Percentiles rank a stretch among this genome's conserved stretches.
Evolutionary conservation across 2,888 invertebrate genomes (phyloP).

Genomic region (Hirtodrosophila cameraria): DNA sequence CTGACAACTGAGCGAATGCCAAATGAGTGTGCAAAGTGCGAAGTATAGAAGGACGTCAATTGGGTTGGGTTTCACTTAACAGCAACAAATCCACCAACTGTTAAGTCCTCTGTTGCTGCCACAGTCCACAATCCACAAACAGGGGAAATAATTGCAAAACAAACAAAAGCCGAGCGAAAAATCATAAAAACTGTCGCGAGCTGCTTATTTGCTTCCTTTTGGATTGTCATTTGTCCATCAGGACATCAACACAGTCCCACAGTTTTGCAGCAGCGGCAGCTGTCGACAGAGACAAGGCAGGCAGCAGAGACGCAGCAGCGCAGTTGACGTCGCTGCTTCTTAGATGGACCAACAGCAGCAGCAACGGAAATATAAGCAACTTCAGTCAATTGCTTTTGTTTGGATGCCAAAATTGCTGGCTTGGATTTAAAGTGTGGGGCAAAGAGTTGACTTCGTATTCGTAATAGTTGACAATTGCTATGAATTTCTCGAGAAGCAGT

Average conservation of each 20-base stretch:
- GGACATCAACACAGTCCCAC: conserved; percentile 30
- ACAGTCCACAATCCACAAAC: conserved; percentile 41
- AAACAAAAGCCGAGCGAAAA: conserved; percentile 47
- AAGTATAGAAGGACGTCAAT: background rate
- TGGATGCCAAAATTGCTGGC: conserved; percentile 55
- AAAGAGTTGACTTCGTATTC: conserved; percentile 11
- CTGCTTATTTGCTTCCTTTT: conserved; percentile 60
- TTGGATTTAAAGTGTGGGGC: conserved; percentile 1
- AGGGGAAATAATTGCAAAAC: conserved; percentile 73
- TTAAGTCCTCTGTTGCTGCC: conserved; percentile 11
- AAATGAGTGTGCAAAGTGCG: conserved; percentile 19
- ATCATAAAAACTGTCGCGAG: conserved; percentile 69
- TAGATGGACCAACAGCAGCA: conserved; percentile 28
- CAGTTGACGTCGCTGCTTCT: conserved; percentile 31
- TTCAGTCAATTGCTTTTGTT: conserved; percentile 55
- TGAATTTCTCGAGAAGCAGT: conserved; percentile 2
- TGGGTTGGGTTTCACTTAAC: conserved; percentile 16
- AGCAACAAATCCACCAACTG: conserved; percentile 12
- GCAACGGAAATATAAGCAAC: conserved; percentile 20
- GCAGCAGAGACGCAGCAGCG: conserved; percentile 31
- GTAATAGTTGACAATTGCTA: conserved; percentile 24
- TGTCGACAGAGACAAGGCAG: conserved; percentile 13
- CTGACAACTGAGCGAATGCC: conserved; percentile 16
- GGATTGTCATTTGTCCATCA: conserved; percentile 55
- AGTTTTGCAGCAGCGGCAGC: conserved; percentile 3